These are phyloP conservation scores for Caenorhabditis elegans DNA, from an alignment of 1,140 invertebrate genomes.

Conservation along the genomic window DNA sequence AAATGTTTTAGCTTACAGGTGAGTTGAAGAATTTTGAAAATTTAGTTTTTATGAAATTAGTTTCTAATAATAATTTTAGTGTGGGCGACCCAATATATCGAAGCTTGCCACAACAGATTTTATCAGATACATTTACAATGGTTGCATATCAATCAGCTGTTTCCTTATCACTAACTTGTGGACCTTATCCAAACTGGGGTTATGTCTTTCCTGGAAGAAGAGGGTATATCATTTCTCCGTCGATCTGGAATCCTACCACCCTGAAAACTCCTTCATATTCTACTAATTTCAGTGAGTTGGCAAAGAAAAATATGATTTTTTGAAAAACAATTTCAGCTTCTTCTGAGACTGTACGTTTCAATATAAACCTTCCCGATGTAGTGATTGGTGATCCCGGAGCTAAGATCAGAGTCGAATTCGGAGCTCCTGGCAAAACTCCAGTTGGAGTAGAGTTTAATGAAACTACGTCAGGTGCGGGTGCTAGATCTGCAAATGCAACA, in stretches of 20 bases:
- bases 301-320: background rate
- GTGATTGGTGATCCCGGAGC: background rate
- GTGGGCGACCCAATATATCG: background rate
- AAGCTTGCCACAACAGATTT: background rate
- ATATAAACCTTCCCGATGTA: background rate
- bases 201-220: background rate
- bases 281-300: background rate
- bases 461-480: background rate
- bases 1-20: no score
- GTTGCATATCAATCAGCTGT: background rate
- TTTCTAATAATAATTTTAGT: no score
- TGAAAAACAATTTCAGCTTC: background rate
- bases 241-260: background rate
- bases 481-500: background rate
- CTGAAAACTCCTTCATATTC: background rate
- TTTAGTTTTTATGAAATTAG: no score
- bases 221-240: background rate
- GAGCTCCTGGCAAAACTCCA: background rate
- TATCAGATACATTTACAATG: background rate
- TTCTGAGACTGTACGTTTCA: background rate
- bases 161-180: background rate
- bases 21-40: no score
- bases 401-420: background rate
- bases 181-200: background rate
- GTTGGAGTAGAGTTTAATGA: background rate